Evolutionary conservation across 2,113 vertebrate species (phyloP).

Genomic region (Shinisaurus crocodilurus): DNA sequence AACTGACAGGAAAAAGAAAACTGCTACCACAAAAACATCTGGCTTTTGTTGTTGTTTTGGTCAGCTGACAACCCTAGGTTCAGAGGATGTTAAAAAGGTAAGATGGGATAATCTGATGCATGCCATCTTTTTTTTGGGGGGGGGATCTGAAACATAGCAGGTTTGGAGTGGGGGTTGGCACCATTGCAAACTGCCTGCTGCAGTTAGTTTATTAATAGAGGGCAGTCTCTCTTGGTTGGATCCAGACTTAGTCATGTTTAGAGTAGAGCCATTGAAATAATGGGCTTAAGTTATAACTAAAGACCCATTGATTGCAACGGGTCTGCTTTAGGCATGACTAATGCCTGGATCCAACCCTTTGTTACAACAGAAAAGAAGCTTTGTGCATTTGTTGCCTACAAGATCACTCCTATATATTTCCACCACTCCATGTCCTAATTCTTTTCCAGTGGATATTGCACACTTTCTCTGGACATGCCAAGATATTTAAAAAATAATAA

Average conservation of each 20-base stretch:
- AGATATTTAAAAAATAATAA: neutral
- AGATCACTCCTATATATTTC: neutral
- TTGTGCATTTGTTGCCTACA: neutral
- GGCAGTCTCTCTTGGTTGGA: fast-evolving
- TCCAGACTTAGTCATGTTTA: neutral
- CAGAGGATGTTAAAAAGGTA: neutral
- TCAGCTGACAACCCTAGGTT: neutral
- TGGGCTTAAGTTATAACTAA: too few species aligned
- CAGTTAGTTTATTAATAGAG: neutral
- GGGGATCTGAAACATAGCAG: neutral
- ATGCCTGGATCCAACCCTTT: neutral
- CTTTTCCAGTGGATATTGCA: neutral
- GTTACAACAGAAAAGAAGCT: neutral
- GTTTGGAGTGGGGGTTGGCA: neutral
- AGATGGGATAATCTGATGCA: neutral
- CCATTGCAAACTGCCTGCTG: neutral
- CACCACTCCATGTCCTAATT: neutral
- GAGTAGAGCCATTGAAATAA: neutral
- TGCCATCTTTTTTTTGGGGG: neutral
- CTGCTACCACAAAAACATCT: neutral
- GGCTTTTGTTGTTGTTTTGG: neutral
- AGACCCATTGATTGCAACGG: neutral
- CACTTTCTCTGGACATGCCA: neutral
- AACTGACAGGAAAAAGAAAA: neutral
- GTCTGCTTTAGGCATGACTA: neutral